phyloP scores from a whole-genome alignment of 2,888 invertebrate species.

The Drosophila anomalata region DNA sequence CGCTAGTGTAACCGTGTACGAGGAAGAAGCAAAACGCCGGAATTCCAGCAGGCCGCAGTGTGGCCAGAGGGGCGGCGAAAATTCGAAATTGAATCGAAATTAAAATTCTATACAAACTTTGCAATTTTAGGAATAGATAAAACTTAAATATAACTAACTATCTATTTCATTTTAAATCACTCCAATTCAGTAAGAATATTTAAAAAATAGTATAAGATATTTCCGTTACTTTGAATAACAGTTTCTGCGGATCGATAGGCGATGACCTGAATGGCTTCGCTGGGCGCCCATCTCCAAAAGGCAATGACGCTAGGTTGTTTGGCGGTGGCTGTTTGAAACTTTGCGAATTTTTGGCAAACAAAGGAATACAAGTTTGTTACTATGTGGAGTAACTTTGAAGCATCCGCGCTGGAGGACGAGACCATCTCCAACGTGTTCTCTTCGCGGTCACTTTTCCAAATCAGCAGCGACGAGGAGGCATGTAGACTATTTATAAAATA shows the following conservation, averaged over 20 bases:
- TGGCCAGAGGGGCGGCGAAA: conserved; percentile 2
- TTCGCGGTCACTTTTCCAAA: conserved; percentile 81
- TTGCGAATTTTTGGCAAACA: neutral
- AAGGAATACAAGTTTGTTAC: conserved; percentile 3
- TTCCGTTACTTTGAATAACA: neutral
- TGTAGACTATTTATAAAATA: neutral
- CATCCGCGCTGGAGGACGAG: conserved; percentile 81
- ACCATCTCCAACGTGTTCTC: conserved; percentile 82
- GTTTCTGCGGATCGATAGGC: conserved; percentile 28
- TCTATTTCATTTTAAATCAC: neutral
- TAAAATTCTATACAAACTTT: neutral
- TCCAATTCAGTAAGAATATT: neutral
- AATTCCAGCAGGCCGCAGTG: conserved; percentile 51
- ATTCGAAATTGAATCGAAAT: neutral
- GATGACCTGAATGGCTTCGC: neutral
- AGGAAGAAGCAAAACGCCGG: conserved; percentile 49
- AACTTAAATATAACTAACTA: neutral
- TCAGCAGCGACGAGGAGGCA: conserved; percentile 80
- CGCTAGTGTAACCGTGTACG: conserved; percentile 61
- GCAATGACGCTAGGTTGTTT: conserved; percentile 55
- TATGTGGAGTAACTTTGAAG: conserved; percentile 83
- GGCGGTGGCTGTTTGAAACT: conserved; percentile 54
- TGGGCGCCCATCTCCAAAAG: neutral
- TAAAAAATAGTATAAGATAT: neutral
- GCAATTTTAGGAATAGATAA: neutral